A percentile compares a stretch with the other conserved stretches of the same genome.
Conservation (phyloP, 2,113 vertebrate species). For the Prochilodus magdalenae region DNA sequence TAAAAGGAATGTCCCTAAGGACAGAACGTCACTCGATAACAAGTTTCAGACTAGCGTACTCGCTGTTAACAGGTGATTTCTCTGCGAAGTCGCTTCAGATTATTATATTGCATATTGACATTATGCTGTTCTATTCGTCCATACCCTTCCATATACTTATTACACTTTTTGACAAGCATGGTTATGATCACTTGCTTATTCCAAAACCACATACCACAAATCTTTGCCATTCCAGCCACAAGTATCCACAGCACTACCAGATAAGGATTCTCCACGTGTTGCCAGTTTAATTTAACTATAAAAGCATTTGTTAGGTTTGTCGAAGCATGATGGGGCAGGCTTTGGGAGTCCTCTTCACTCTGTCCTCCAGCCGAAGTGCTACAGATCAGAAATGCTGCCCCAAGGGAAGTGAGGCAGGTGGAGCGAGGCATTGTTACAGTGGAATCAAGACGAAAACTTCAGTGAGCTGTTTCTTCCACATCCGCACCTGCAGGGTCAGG, state of each 20-base stretch:
- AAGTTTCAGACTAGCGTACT: no score
- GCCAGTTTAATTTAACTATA: slow-evolving; percentile 86
- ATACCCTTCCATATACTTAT: no score
- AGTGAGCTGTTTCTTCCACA: neutral
- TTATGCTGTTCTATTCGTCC: neutral
- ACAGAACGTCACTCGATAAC: neutral
- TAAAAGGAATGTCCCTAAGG: neutral
- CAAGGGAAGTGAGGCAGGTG: slow-evolving; percentile 49
- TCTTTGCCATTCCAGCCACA: slow-evolving; percentile 87
- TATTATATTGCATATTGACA: neutral
- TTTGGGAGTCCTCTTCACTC: neutral
- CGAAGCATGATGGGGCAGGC: neutral
- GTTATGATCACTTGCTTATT: neutral
- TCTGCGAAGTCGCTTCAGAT: neutral
- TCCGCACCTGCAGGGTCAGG: neutral
- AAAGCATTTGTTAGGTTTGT: slow-evolving; percentile 65
- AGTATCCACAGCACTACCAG: slow-evolving; percentile 86
- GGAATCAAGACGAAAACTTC: neutral
- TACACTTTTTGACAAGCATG: no score
- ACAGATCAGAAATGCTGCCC: slow-evolving; percentile 50
- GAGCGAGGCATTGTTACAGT: slow-evolving; percentile 54
- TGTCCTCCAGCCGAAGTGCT: neutral
- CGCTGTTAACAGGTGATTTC: no score
- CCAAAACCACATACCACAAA: slow-evolving; percentile 77
- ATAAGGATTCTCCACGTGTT: slow-evolving; percentile 85